Percentiles rank a stretch among this genome's conserved stretches.
phyloP scores from a whole-genome alignment of 1,140 invertebrate species.

The Amyelois transitella region DNA sequence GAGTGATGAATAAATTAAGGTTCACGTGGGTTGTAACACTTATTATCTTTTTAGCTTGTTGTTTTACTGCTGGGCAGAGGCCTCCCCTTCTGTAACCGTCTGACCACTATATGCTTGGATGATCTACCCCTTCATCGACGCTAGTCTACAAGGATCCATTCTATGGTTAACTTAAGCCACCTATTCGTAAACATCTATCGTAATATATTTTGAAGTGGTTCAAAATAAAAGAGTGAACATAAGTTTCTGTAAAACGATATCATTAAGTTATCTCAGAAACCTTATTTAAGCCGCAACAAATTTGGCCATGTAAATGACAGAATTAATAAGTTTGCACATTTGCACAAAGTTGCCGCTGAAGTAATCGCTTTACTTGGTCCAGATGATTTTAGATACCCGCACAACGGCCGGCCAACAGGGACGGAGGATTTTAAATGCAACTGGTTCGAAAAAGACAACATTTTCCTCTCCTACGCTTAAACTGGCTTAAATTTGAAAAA shows the following conservation, averaged over 20 bases:
- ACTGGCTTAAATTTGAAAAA: slow-evolving; percentile 22
- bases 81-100: too few species aligned
- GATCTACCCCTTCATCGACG: too few species aligned
- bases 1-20: too few species aligned
- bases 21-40: too few species aligned
- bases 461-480: slow-evolving; percentile 35
- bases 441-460: slow-evolving; percentile 72
- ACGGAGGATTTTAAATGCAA: slow-evolving; percentile 68
- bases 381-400: slow-evolving; percentile 66
- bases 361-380: slow-evolving; percentile 67
- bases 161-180: too few species aligned
- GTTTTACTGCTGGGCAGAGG: too few species aligned
- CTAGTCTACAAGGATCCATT: too few species aligned
- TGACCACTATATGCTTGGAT: too few species aligned
- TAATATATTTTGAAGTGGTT: too few species aligned
- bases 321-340: slow-evolving; percentile 61
- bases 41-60: too few species aligned
- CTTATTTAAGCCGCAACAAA: slow-evolving; percentile 7
- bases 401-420: slow-evolving; percentile 54
- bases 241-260: neutral
- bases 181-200: too few species aligned
- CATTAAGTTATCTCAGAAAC: neutral
- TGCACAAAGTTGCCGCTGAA: slow-evolving; percentile 52
- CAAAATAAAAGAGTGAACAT: neutral
- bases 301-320: slow-evolving; percentile 42